Conservation (phyloP, 2,888 invertebrate species). For the Noctua comes region DNA sequence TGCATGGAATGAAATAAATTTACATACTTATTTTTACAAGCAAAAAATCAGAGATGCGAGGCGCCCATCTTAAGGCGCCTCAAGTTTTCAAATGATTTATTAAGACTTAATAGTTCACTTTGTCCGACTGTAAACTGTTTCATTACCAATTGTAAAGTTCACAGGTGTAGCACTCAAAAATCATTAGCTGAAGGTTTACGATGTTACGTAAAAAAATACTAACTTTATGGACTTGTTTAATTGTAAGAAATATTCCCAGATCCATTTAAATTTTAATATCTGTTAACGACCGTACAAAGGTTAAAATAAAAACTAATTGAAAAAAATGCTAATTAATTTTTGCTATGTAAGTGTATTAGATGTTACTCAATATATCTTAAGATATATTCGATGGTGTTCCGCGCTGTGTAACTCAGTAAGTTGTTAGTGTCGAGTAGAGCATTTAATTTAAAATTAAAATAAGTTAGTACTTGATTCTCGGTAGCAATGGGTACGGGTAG, state of each 20-base stretch:
- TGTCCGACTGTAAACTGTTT: conserved; percentile 31
- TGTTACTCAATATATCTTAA: conserved; percentile 56
- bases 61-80: conserved; percentile 69
- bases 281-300: conserved; percentile 64
- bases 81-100: conserved; percentile 74
- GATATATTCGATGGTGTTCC: conserved; percentile 45
- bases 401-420: conserved; percentile 42
- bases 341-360: conserved; percentile 38
- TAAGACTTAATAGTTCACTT: conserved; percentile 36
- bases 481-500: conserved; percentile 45
- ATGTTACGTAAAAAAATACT: conserved; percentile 56
- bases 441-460: conserved; percentile 64
- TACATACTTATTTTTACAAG: conserved; percentile 80
- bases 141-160: conserved; percentile 62
- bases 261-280: conserved; percentile 55
- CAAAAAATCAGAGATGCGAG: conserved; percentile 75
- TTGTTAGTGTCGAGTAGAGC: conserved; percentile 34
- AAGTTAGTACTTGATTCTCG: conserved; percentile 37
- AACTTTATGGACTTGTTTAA: conserved; percentile 65
- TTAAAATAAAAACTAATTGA: conserved; percentile 57
- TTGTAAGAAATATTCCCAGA: conserved; percentile 61
- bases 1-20: conserved; percentile 83
- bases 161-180: conserved; percentile 59
- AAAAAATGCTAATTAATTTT: conserved; percentile 50
- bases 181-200: conserved; percentile 68